Base-by-base conservation (phyloP, 2,888 invertebrate species). In the Fissipunctia ypsillon region DNA sequence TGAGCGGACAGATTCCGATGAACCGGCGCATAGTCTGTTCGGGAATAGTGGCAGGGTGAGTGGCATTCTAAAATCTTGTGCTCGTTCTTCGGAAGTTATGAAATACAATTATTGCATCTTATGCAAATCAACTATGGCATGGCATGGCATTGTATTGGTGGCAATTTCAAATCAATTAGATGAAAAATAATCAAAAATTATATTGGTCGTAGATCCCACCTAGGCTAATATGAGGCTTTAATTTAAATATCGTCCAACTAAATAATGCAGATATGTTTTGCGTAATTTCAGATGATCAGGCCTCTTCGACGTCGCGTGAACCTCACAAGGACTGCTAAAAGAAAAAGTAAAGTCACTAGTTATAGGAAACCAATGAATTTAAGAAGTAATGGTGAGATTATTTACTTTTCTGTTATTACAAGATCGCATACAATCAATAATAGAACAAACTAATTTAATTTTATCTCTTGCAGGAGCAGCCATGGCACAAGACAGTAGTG, bases 1-100 rank as follows among this genome's bases (percentile, higher is more conserved):
- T 87, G 95, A 95, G 81, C 85, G 96, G 73, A 94, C 94, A 0
- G 96, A 96, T 89, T 95, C 95, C 4, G 95, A 96, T 69, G 95
- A 95, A 52, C 93, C 95, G 1, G 88, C 93, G 56, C 92, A 93
- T 45, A 89, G 88, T 45, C 76, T 92, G 3, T 94, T 91, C 79
- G 84, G 94, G 72, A 90, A 87, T 48, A 87, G 91, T 0, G 92
- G 90, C 73, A 88, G 93, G 88, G 95, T 69, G n/a, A 69, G 41
- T 6, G 3, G 9, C n/a, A n/a, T 31, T 38, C 6, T 50, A 9
- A 16, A 45, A 45, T 28, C 22, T 14, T 14, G 31, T 50, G 7
- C n/a, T 31, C 3, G 31, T 31, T 16, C 9, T 48, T 64, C 19
- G 3, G 16, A 48, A 35, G 1, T n/a, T 19, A 16, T 10, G 16